Evolutionary conservation across 2,113 vertebrate species (phyloP).

Genomic region (Leptobrachium ailaonicum): DNA sequence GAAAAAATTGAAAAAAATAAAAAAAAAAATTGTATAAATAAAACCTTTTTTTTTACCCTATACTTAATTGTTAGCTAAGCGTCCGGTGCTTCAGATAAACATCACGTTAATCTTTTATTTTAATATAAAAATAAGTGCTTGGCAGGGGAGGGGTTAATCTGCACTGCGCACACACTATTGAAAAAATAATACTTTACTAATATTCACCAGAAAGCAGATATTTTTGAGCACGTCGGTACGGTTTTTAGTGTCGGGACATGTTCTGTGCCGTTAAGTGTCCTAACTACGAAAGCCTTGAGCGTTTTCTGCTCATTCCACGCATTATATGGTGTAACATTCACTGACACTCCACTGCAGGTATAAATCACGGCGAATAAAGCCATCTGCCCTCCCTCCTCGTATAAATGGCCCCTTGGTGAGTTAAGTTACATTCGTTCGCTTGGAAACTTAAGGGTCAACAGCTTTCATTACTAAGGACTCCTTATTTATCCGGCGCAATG

Average conservation of each 20-base stretch:
- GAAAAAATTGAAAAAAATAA: no score
- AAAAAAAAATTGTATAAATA: no score
- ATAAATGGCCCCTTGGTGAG: background rate
- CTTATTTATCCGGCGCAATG: background rate
- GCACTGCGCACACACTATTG: no score
- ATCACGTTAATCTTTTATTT: no score
- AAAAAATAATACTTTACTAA: no score
- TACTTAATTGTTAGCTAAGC: no score
- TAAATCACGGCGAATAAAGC: background rate
- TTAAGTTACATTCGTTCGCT: background rate
- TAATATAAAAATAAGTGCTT: no score
- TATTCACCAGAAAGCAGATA: no score
- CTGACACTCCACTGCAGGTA: background rate
- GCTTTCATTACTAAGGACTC: background rate
- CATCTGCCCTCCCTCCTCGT: slow-evolving; percentile 7
- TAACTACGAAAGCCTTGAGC: slow-evolving; percentile 6
- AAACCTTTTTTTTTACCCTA: no score
- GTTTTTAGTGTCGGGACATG: slow-evolving; percentile 13
- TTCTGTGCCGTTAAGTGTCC: background rate
- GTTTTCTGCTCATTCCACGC: slow-evolving; percentile 19
- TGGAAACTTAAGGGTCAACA: background rate
- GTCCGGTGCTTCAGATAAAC: no score
- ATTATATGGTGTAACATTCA: slow-evolving; percentile 12
- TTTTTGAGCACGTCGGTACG: background rate
- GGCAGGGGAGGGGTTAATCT: no score